phyloP scores from a whole-genome alignment of 2,797 vertebrate species.

The Cercopithecus diana region DNA sequence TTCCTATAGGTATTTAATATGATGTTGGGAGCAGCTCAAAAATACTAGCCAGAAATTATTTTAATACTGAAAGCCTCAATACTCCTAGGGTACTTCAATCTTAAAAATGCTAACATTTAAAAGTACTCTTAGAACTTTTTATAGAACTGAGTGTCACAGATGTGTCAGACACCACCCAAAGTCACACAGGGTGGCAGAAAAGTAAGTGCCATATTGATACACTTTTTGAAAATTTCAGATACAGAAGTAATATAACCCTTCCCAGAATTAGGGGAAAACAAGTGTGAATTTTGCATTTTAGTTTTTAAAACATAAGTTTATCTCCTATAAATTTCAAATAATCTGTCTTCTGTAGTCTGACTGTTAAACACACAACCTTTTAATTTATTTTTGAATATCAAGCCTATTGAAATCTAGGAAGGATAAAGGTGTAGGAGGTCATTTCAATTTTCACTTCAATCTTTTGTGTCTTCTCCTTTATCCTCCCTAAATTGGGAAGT shows the following conservation, averaged over 20 bases:
- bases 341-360: background rate
- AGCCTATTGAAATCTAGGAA: background rate
- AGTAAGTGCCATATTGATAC: background rate
- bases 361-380: background rate
- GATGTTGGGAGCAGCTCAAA: background rate
- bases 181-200: background rate
- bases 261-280: background rate
- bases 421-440: background rate
- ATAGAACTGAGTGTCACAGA: background rate
- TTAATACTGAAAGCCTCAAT: background rate
- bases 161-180: too few species aligned
- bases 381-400: background rate
- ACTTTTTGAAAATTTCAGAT: background rate
- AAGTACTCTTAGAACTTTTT: background rate
- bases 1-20: background rate
- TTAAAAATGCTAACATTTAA: background rate
- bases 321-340: background rate
- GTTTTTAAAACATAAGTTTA: background rate
- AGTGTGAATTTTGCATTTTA: background rate
- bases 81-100: background rate
- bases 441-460: background rate
- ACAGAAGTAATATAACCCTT: background rate
- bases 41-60: background rate
- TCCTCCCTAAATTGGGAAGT: constrained; percentile 14
- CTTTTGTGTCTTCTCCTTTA: background rate